Evolutionary conservation across 92 coral and sea anemone genomes (phyloP).

Genomic region (Epizoanthus rinbou): DNA sequence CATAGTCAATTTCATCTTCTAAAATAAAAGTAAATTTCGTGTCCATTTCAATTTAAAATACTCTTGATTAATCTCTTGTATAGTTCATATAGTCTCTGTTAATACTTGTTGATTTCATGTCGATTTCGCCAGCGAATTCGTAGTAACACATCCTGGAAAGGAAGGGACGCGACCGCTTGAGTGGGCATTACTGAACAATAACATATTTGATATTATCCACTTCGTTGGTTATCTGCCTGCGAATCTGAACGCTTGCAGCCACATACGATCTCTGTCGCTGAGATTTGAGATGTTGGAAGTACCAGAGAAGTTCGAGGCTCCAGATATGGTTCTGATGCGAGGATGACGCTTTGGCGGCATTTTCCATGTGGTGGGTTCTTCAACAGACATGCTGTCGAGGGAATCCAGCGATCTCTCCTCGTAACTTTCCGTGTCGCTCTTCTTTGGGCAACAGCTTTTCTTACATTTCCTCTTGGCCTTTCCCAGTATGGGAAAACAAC

Average conservation of each 20-base stretch:
- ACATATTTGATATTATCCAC: too few relatives aligned
- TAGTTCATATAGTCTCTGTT: not conserved
- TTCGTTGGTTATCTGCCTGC: constrained; percentile 68
- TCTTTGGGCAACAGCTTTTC: constrained; percentile 48
- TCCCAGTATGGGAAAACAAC: constrained; percentile 70
- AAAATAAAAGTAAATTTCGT: constrained; percentile 21
- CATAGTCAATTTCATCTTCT: constrained; percentile 28
- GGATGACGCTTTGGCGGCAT: constrained; percentile 83
- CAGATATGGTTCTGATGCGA: constrained; percentile 81
- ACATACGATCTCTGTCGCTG: constrained; percentile 80
- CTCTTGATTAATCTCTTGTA: constrained; percentile 1
- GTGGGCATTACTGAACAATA: not conserved
- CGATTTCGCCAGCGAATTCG: constrained; percentile 73
- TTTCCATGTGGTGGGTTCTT: constrained; percentile 80
- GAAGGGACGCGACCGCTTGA: not conserved
- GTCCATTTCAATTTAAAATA: constrained; percentile 28
- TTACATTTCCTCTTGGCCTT: constrained; percentile 66
- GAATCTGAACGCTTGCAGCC: constrained; percentile 82
- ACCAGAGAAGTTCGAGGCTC: constrained; percentile 89
- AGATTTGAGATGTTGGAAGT: constrained; percentile 72
- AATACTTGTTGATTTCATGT: constrained; percentile 41
- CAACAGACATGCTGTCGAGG: constrained; percentile 81
- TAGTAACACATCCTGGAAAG: constrained; percentile 15
- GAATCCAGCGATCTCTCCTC: constrained; percentile 67
- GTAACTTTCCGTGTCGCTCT: constrained; percentile 49